Evolutionary conservation across 1,140 invertebrate genomes (phyloP).

Genomic region (Drosophila littoralis): DNA sequence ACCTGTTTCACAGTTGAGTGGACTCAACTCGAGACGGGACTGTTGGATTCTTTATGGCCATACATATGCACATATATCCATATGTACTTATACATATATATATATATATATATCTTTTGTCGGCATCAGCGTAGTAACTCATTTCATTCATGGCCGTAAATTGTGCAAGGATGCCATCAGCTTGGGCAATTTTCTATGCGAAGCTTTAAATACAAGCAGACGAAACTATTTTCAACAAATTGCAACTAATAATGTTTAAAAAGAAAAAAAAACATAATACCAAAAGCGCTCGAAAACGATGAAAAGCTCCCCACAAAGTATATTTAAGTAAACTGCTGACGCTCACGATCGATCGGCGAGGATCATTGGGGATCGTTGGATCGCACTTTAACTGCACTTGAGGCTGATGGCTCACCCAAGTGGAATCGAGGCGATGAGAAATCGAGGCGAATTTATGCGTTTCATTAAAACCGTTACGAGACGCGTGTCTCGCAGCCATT

Average conservation of each 20-base stretch:
- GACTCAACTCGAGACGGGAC: conserved; percentile 34
- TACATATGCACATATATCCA: conserved; percentile 27
- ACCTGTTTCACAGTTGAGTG: conserved; percentile 81
- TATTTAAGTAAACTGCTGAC: conserved; percentile 68
- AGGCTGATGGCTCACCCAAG: conserved; percentile 63
- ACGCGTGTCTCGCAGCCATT: conserved; percentile 73
- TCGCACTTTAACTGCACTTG: conserved; percentile 41
- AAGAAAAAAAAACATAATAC: conserved; percentile 12
- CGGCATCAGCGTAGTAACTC: conserved; percentile 69
- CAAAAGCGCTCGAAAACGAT: not conserved
- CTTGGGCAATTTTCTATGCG: conserved; percentile 26
- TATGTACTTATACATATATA: not conserved
- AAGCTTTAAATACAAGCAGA: conserved; percentile 3
- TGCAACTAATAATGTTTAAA: not conserved
- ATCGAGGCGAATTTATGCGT: conserved; percentile 73
- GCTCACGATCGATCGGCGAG: conserved; percentile 47
- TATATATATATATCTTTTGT: conserved; percentile 60
- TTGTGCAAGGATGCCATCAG: conserved; percentile 62
- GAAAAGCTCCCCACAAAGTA: conserved; percentile 5
- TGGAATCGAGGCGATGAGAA: conserved; percentile 54
- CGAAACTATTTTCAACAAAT: conserved; percentile 2
- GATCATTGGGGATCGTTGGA: conserved; percentile 17
- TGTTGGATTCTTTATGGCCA: conserved; percentile 69
- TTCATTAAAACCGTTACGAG: conserved; percentile 79
- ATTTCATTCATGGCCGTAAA: conserved; percentile 76